Percentiles rank a stretch among this genome's conserved stretches.
phyloP scores from a whole-genome alignment of 1,140 invertebrate species.

The Cephus cinctus region DNA sequence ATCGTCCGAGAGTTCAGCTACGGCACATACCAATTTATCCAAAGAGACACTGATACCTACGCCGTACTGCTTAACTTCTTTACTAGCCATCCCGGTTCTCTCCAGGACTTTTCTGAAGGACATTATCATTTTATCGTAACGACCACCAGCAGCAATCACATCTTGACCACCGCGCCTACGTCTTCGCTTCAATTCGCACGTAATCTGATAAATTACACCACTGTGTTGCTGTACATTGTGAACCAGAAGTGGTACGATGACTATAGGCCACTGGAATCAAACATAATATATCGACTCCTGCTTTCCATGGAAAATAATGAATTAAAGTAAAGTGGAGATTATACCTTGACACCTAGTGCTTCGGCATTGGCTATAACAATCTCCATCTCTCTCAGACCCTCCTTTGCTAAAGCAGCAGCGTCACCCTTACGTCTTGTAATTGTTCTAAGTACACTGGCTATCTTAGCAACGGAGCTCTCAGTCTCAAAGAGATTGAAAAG shows the following conservation, averaged over 20 bases:
- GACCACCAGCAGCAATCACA: slow-evolving; percentile 68
- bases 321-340: slow-evolving; percentile 6
- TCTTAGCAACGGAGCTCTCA: slow-evolving; percentile 67
- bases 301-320: background rate
- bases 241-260: slow-evolving; percentile 64
- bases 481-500: slow-evolving; percentile 72
- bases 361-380: slow-evolving; percentile 67
- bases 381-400: slow-evolving; percentile 74
- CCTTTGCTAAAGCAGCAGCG: slow-evolving; percentile 64
- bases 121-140: slow-evolving; percentile 45
- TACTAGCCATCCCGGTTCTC: slow-evolving; percentile 37
- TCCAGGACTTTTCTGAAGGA: slow-evolving; percentile 48
- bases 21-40: slow-evolving; percentile 65
- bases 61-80: slow-evolving; percentile 59
- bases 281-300: slow-evolving; percentile 8
- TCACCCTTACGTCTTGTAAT: slow-evolving; percentile 66
- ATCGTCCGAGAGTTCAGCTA: slow-evolving; percentile 52
- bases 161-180: slow-evolving; percentile 58
- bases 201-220: slow-evolving; percentile 73
- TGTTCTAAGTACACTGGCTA: slow-evolving; percentile 61
- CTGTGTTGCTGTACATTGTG: slow-evolving; percentile 68
- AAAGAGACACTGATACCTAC: slow-evolving; percentile 76
- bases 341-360: slow-evolving; percentile 73
- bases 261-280: slow-evolving; percentile 59
- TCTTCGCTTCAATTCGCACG: slow-evolving; percentile 63